These are phyloP conservation scores for Conus canariensis DNA, from an alignment of 2,888 invertebrate species.

Conservation along the genomic window DNA sequence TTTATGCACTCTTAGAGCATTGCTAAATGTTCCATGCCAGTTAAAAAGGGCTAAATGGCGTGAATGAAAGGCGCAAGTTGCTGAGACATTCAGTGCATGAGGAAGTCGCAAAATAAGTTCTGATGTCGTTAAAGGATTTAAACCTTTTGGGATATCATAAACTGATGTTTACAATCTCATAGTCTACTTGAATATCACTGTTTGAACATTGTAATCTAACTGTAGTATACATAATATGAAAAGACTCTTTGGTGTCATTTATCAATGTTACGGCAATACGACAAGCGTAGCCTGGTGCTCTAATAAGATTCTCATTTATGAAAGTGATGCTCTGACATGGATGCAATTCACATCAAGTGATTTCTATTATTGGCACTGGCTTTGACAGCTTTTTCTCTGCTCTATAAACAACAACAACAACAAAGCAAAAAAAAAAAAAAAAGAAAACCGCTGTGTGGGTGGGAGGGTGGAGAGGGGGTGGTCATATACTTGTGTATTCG, in stretches of 20 bases:
- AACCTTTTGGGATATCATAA: neutral
- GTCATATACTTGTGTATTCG: too few species aligned
- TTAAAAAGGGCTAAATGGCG: conserved; percentile 11
- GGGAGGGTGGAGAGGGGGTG: too few species aligned
- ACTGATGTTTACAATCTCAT: neutral
- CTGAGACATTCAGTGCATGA: conserved; percentile 9
- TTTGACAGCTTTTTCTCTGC: neutral
- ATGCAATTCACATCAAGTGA: neutral
- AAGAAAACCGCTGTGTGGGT: too few species aligned
- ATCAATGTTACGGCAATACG: neutral
- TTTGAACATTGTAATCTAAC: too few species aligned
- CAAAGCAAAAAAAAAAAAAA: too few species aligned
- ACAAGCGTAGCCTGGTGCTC: neutral
- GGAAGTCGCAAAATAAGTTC: conserved; percentile 27
- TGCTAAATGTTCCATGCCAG: neutral
- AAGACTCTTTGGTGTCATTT: too few species aligned
- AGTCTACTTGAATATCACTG: too few species aligned
- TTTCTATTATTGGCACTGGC: too few species aligned
- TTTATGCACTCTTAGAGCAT: neutral
- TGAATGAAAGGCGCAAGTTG: conserved; percentile 10
- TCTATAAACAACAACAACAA: too few species aligned
- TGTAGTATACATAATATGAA: too few species aligned
- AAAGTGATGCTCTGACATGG: neutral
- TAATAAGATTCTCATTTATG: neutral
- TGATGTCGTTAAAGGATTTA: conserved; percentile 30